These are phyloP conservation scores for Pseudomyrmex dendroicus DNA, from an alignment of 1,140 invertebrate species.

Conservation along the genomic window DNA sequence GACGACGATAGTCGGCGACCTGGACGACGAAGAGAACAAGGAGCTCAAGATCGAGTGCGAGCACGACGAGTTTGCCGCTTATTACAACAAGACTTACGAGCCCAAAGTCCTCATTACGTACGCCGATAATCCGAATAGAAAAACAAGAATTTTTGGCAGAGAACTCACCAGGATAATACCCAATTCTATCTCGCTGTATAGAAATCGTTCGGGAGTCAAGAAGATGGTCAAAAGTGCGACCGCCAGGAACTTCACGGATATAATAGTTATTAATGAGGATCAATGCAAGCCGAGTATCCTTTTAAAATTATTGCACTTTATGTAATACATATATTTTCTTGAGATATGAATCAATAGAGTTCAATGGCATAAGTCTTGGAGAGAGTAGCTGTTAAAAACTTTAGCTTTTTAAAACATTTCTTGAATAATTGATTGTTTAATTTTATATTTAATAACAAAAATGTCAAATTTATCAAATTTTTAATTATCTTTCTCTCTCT, in stretches of 20 bases:
- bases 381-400: too few relatives aligned
- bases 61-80: slow-evolving; percentile 94
- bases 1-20: slow-evolving; percentile 91
- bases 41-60: slow-evolving; percentile 93
- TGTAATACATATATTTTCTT: not conserved
- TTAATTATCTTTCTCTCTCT: not conserved
- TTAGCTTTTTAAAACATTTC: not conserved
- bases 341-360: not conserved
- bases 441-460: not conserved
- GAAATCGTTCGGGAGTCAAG: slow-evolving; percentile 95
- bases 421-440: not conserved
- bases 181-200: slow-evolving; percentile 92
- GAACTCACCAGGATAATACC: slow-evolving; percentile 96
- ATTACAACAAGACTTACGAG: slow-evolving; percentile 93
- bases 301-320: slow-evolving; percentile 8
- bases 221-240: slow-evolving; percentile 94
- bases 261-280: slow-evolving; percentile 97
- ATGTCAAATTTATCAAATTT: not conserved
- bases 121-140: slow-evolving; percentile 94
- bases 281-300: slow-evolving; percentile 92
- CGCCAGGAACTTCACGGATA: slow-evolving; percentile 93
- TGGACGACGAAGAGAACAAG: slow-evolving; percentile 92
- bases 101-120: slow-evolving; percentile 98
- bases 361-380: not conserved
- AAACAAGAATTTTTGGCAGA: slow-evolving; percentile 96